Evolutionary conservation across 2,888 invertebrate genomes (phyloP), one percentile per base, ranked within the genome.

Genomic region (Belgica antarctica): DNA sequence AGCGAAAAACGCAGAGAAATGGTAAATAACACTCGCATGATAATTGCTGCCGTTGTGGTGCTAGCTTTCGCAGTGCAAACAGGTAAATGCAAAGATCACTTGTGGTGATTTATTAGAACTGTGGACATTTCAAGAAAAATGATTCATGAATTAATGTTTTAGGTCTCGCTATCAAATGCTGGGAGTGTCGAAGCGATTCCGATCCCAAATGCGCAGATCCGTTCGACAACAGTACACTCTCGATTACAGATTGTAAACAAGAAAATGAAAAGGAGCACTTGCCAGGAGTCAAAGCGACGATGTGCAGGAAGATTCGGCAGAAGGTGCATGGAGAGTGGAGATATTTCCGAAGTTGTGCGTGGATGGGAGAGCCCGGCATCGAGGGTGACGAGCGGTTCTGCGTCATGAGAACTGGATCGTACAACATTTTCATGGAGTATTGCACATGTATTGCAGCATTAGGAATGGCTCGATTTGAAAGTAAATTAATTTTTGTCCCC

Each of bases 171-270:
- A 89, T 91, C 62, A 94, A 94, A 82, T 95, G 95, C 76, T 95
- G 94, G 94, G 89, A 88, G 68, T 95, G 95, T 76, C 87, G 93
- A 73, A 94, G 94, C 0, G 91, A 90, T 76, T 87, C 86, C 70
- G 94, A 95, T 80, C 91, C 93, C 1, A 91, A 93, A 81, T 95
- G 95, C 77, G 88, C 89, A 0, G 94, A 95, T 81, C 94, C 94
- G 0, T 95, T 95, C 76, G 94, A 95, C 78, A 95, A 95, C 76
- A 86, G 86, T 28, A 90, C 94, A 0, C 86, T 93, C 71, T 91
- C 92, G 0, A 92, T 94, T 63, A 89, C 88, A 0, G 93, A 94
- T 77, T 92, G 92, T 74, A 83, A 81, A 65, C 85, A 87, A 75
- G 84, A 82, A 71, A 80, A 78, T 12, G 84, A 84, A 5, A 78